Base-by-base conservation (phyloP, 2,888 invertebrate species). In the Ramazzottius varieornatus region DNA sequence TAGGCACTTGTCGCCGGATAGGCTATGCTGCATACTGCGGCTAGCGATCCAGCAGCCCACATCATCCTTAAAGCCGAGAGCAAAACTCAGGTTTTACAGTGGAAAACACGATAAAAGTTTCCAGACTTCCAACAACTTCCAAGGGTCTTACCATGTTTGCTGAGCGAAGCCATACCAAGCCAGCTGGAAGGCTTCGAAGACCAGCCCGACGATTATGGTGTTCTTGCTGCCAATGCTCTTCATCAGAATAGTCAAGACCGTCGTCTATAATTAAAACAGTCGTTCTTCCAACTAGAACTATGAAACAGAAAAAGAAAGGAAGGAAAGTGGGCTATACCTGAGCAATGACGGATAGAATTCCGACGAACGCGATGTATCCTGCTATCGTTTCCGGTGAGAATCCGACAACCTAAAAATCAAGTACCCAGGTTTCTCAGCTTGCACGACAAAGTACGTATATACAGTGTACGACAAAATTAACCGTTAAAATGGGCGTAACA, bases 1-100 rank as follows among this genome's bases (percentile, higher is more conserved):
- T 93, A 98, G 46, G 96, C 90, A 76, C 92, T 92, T 74, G 99
- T 96, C 66, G 96, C 93, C 40, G 98, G 98, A 80, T 99, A 98
- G 1, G 94, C 94, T 71, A 98, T 86, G 70, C 91, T 91, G 68
- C 91, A 92, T 71, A 96, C 82, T 20, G 94, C 90, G 46, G 96
- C 96, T 70, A 98, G 80, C 70, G 92, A 83, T 66, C 98, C 98
- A 13, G 96, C 96, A 46, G 88, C 86, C 98, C 98, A 98, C 91
- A 98, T 94, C 87, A 98, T 92, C 86, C 86, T 85, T 71, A 2
- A 71, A 69, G 33, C 63, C n/a, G n/a, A n/a, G 46, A 2, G 24
- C 32, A 64, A 16, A 64, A 64, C 33, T 16, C 8, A n/a, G 2
- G 29, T 64, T n/a, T 33, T 4, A 29, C 65, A 64, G 63, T 34